phyloP scores from a whole-genome alignment of 1,140 invertebrate species.

The Diorhabda elongata region DNA sequence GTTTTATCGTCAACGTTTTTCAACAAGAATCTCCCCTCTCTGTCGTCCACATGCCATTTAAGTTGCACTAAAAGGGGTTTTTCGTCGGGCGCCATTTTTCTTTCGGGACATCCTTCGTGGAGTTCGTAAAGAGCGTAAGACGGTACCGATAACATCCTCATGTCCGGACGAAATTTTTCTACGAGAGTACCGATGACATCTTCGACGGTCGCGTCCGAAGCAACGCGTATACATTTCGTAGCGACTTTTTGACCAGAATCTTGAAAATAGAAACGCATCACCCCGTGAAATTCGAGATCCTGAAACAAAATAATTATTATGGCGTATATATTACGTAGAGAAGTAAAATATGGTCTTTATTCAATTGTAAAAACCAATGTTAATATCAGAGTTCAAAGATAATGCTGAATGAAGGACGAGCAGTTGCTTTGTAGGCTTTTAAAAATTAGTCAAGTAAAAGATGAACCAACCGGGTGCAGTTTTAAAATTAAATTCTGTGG shows the following conservation, averaged over 20 bases:
- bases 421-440: too few species aligned
- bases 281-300: conserved; percentile 97
- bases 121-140: conserved; percentile 97
- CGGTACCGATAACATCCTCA: conserved; percentile 94
- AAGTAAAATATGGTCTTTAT: too few species aligned
- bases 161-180: conserved; percentile 99
- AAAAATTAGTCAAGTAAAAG: too few species aligned
- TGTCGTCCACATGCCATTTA: conserved; percentile 97
- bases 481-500: too few species aligned
- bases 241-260: conserved; percentile 94
- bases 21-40: conserved; percentile 94
- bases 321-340: too few species aligned
- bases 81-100: conserved; percentile 83
- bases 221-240: conserved; percentile 98
- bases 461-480: too few species aligned
- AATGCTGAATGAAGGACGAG: too few species aligned
- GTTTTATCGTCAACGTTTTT: conserved; percentile 82
- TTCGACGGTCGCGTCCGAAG: conserved; percentile 88
- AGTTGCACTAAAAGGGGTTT: conserved; percentile 96
- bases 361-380: too few species aligned
- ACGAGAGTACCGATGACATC: conserved; percentile 94
- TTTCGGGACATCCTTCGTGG: conserved; percentile 93
- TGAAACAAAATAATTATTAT: conserved; percentile 51
- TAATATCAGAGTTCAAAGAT: too few species aligned
- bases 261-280: conserved; percentile 99